Percentiles rank a stretch among this genome's conserved stretches.
Conservation (phyloP, 2,113 vertebrate species). For the Rhabdornis inornatus region DNA sequence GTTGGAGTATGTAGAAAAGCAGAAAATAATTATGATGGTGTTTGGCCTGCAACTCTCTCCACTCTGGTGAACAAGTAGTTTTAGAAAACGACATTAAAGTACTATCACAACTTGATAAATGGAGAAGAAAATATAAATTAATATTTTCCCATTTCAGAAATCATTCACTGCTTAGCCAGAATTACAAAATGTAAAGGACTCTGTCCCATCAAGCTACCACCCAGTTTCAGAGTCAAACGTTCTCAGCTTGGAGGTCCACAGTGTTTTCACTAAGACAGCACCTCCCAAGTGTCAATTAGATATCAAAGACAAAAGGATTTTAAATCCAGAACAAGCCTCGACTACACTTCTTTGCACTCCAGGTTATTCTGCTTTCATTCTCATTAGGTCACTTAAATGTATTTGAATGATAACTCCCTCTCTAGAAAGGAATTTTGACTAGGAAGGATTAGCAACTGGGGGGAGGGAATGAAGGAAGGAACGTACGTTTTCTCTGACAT, state of each 20-base stretch:
- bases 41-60: background rate
- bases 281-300: background rate
- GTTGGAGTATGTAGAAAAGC: background rate
- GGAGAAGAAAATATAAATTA: background rate
- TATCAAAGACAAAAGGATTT: background rate
- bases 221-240: background rate
- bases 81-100: background rate
- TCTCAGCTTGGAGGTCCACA: background rate
- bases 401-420: background rate
- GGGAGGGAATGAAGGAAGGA: background rate
- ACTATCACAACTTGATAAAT: background rate
- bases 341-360: background rate
- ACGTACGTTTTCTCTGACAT: background rate
- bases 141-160: background rate
- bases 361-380: background rate
- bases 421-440: background rate
- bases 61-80: background rate
- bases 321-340: background rate
- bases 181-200: background rate
- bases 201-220: background rate
- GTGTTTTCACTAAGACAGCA: background rate
- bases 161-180: background rate
- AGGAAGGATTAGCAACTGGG: background rate
- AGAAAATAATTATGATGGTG: background rate
- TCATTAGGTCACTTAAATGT: background rate